These are phyloP conservation scores for Peromyscus maniculatus DNA, from an alignment of 2,113 vertebrate species.

Conservation along the genomic window DNA sequence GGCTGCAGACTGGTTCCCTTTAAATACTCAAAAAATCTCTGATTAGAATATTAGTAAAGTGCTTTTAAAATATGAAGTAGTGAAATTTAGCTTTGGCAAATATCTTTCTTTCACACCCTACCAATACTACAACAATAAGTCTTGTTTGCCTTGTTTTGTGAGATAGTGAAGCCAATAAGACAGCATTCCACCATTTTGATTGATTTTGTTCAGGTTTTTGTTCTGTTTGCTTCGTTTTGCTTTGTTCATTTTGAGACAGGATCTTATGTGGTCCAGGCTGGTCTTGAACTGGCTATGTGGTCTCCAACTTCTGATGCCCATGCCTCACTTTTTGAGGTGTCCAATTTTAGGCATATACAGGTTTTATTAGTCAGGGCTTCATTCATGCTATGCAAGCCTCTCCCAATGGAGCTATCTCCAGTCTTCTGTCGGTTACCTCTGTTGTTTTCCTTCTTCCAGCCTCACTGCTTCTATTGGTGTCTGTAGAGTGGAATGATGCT, in stretches of 20 bases:
- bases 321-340: too few species aligned
- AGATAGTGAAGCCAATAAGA: background rate
- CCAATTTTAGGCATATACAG: background rate
- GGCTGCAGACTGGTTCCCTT: background rate
- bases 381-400: background rate
- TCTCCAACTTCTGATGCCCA: background rate
- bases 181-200: background rate
- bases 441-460: background rate
- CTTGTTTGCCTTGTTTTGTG: slow-evolving; percentile 5
- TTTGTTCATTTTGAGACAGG: background rate
- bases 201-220: background rate
- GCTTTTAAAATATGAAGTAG: slow-evolving; percentile 18
- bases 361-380: background rate
- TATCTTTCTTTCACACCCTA: background rate
- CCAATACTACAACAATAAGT: background rate
- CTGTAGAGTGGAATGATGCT: background rate
- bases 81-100: background rate
- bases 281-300: background rate
- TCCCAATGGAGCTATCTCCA: background rate
- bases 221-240: background rate
- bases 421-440: background rate
- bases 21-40: background rate
- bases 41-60: background rate
- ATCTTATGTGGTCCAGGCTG: background rate
- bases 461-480: background rate